phyloP scores from a whole-genome alignment of 1,140 invertebrate species.

The Pygmarrhopalites habei region DNA sequence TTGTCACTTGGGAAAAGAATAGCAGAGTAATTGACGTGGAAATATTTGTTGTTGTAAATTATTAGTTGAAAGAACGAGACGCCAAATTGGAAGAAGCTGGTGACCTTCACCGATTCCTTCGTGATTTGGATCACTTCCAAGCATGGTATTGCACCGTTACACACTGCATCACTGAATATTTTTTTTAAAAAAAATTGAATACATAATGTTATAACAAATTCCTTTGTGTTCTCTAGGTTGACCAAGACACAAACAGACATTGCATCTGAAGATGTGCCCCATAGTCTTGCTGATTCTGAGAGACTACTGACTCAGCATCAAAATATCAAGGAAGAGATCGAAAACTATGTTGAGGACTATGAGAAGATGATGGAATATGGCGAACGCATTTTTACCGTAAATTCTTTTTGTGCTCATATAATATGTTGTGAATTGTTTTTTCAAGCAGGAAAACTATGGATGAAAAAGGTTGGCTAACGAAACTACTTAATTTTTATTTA shows the following conservation, averaged over 20 bases:
- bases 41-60: slow-evolving; percentile 24
- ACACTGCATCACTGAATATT: too few relatives aligned
- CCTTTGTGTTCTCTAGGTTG: too few relatives aligned
- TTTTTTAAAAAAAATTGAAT: too few relatives aligned
- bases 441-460: too few relatives aligned
- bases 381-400: slow-evolving; percentile 79
- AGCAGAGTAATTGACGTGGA: neutral
- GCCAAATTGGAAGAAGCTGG: slow-evolving; percentile 97
- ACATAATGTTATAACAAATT: too few relatives aligned
- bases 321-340: slow-evolving; percentile 96
- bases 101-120: slow-evolving; percentile 94
- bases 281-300: slow-evolving; percentile 92
- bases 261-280: slow-evolving; percentile 94
- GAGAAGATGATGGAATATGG: slow-evolving; percentile 99
- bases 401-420: too few relatives aligned
- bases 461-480: neutral
- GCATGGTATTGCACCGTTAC: too few relatives aligned
- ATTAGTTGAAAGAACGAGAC: slow-evolving; percentile 86
- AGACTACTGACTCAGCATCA: slow-evolving; percentile 93
- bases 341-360: slow-evolving; percentile 97
- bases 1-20: too few relatives aligned
- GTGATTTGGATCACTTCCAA: slow-evolving; percentile 99
- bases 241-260: slow-evolving; percentile 96
- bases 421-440: too few relatives aligned
- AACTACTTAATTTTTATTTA: slow-evolving; percentile 23